Conservation (phyloP, 2,888 invertebrate genomes). For the Habroteleia sp. region DNA sequence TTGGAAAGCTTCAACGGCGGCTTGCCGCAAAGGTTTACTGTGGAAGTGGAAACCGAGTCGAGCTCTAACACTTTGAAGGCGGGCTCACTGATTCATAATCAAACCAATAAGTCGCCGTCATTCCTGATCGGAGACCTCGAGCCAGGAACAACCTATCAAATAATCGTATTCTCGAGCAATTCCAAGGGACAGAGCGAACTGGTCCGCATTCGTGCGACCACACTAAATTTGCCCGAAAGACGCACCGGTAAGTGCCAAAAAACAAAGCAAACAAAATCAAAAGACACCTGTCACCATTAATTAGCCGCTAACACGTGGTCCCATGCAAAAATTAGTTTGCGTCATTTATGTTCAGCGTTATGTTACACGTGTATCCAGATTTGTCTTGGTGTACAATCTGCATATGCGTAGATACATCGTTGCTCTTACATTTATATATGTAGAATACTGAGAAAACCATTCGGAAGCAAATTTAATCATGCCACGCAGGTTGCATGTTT, state of each 20-base stretch:
- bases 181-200: conserved; percentile 87
- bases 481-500: no score
- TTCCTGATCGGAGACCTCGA: conserved; percentile 86
- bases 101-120: conserved; percentile 83
- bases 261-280: conserved; percentile 15
- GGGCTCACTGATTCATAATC: conserved; percentile 83
- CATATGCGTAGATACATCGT: no score
- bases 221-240: conserved; percentile 87
- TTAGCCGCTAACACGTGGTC: conserved; percentile 49
- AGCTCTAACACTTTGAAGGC: conserved; percentile 83
- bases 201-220: conserved; percentile 86
- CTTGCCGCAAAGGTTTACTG: conserved; percentile 87
- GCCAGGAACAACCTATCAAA: conserved; percentile 86
- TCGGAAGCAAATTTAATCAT: no score
- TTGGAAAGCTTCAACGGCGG: conserved; percentile 90
- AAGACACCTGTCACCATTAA: conserved; percentile 36
- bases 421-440: no score
- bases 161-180: conserved; percentile 87
- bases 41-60: conserved; percentile 84
- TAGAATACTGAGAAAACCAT: no score
- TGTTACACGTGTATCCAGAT: no score
- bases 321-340: conserved; percentile 21
- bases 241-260: conserved; percentile 84
- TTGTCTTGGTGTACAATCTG: no score
- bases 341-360: no score